Percentiles rank a stretch among this genome's conserved stretches.
These are phyloP conservation scores for Centropristis striata DNA, from an alignment of 2,113 vertebrate species.

Conservation along the genomic window DNA sequence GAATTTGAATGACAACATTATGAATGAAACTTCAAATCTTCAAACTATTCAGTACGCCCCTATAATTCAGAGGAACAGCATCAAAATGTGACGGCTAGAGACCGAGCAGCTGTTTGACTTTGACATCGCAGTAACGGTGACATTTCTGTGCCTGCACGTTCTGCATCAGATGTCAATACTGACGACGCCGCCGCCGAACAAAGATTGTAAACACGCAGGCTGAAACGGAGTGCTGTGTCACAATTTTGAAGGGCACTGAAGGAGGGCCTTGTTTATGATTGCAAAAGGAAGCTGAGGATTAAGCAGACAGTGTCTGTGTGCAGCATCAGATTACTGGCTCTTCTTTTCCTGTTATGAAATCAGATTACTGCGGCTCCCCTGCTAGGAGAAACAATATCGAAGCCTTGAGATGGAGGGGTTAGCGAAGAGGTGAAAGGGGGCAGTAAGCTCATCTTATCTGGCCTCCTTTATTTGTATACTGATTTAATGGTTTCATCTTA, in stretches of 20 bases:
- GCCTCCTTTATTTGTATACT: conserved; percentile 28
- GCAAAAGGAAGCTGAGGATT: conserved; percentile 73
- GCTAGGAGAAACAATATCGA: conserved; percentile 68
- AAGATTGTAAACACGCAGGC: conserved; percentile 19
- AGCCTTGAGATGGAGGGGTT: conserved; percentile 57
- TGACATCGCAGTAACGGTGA: background rate
- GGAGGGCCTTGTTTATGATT: conserved; percentile 63
- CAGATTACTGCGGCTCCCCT: conserved; percentile 73
- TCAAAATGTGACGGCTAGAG: background rate
- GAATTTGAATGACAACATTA: too few relatives aligned
- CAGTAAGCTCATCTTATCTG: conserved; percentile 44
- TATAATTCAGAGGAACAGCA: background rate
- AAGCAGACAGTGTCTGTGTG: conserved; percentile 61
- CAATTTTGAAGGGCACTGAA: conserved; percentile 59
- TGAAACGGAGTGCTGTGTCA: conserved; percentile 42
- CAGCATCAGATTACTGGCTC: conserved; percentile 78
- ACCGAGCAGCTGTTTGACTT: background rate
- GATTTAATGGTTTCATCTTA: conserved; percentile 29
- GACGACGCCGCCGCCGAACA: background rate
- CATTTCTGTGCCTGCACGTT: background rate
- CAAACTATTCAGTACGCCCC: too few relatives aligned
- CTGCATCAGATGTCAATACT: background rate
- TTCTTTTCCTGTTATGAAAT: conserved; percentile 83
- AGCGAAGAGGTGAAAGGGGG: conserved; percentile 44
- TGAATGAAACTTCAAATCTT: too few relatives aligned